These are phyloP conservation scores for Plebejus anna DNA, from an alignment of 2,888 invertebrate species.

Conservation along the genomic window DNA sequence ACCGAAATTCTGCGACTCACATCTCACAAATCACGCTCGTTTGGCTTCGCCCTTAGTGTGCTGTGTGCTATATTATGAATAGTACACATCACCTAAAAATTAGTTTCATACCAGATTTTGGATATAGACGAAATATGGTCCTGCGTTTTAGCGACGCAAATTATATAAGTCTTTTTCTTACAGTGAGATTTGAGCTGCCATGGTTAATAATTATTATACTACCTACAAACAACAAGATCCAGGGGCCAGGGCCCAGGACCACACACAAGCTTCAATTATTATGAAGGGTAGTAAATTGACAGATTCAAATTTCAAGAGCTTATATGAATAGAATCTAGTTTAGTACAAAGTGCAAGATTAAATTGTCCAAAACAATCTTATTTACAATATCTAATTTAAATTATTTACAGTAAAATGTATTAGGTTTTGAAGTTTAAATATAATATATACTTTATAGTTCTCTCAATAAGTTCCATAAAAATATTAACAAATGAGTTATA, in stretches of 20 bases:
- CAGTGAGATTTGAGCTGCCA: background rate
- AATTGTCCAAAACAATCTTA: background rate
- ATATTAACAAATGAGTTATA: background rate
- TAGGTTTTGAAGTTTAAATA: background rate
- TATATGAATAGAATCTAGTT: background rate
- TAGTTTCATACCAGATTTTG: too few relatives aligned
- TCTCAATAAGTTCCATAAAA: background rate
- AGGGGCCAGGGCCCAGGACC: background rate
- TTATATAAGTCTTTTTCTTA: too few relatives aligned
- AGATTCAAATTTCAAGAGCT: background rate
- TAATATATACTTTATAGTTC: background rate
- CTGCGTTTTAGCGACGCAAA: too few relatives aligned
- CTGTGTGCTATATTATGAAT: too few relatives aligned
- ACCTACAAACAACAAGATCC: background rate
- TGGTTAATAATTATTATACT: background rate
- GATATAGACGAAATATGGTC: too few relatives aligned
- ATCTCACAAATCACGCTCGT: too few relatives aligned
- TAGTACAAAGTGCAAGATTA: background rate
- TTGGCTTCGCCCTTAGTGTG: too few relatives aligned
- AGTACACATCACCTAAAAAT: too few relatives aligned
- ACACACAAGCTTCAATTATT: background rate
- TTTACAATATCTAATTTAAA: conserved; percentile 2
- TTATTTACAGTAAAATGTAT: conserved; percentile 10
- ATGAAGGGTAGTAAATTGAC: conserved; percentile 3
- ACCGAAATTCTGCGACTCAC: too few relatives aligned